A percentile compares a stretch with the other conserved stretches of the same genome.
These are phyloP conservation scores for Thelaira solivaga DNA, from an alignment of 2,888 invertebrate genomes.

Conservation along the genomic window DNA sequence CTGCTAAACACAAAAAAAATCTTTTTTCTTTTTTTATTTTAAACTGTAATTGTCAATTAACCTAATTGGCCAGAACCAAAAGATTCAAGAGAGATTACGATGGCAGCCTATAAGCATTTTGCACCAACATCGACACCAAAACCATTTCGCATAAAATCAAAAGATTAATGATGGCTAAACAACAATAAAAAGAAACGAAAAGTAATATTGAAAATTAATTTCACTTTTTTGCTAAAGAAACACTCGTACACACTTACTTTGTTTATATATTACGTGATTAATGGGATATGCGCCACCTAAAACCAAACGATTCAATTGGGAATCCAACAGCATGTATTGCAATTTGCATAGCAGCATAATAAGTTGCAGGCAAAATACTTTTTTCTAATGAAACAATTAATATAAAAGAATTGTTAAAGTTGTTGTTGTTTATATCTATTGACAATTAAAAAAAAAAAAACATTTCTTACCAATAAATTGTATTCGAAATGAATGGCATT, in stretches of 20 bases:
- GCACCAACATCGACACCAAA: slow-evolving; percentile 73
- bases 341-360: slow-evolving; percentile 74
- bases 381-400: slow-evolving; percentile 70
- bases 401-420: no score
- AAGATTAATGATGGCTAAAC: slow-evolving; percentile 73
- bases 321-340: slow-evolving; percentile 72
- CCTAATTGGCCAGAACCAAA: no score
- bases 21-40: no score
- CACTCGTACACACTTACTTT: slow-evolving; percentile 71
- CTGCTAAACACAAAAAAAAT: no score
- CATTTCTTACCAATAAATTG: slow-evolving; percentile 69
- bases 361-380: slow-evolving; percentile 74
- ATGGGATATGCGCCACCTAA: slow-evolving; percentile 73
- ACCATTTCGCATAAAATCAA: slow-evolving; percentile 74
- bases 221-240: no score
- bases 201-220: not conserved
- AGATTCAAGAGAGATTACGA: no score
- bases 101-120: slow-evolving; percentile 70
- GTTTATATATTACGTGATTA: slow-evolving; percentile 74
- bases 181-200: not conserved
- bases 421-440: no score
- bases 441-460: no score
- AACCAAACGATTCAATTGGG: slow-evolving; percentile 67
- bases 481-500: slow-evolving; percentile 70
- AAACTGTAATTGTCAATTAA: no score